These are phyloP conservation scores for Aphidius colemani DNA, from an alignment of 2,888 invertebrate genomes.

Conservation along the genomic window DNA sequence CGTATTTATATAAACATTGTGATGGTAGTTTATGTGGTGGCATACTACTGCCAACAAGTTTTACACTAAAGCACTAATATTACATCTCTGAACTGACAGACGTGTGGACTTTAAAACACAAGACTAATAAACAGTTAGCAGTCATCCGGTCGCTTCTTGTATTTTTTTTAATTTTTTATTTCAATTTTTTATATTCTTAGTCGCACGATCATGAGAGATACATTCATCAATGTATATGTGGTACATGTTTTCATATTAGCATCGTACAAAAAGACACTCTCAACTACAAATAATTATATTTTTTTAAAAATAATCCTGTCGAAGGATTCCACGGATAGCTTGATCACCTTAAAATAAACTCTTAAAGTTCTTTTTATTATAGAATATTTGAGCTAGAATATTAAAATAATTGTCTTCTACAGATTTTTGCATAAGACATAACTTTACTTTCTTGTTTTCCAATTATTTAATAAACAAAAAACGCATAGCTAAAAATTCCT, in stretches of 20 bases:
- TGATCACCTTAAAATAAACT: no score
- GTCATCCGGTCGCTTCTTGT: constrained; percentile 59
- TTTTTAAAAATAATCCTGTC: neutral
- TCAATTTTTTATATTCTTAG: constrained; percentile 27
- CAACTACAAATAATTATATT: neutral
- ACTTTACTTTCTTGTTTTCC: no score
- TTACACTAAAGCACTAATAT: constrained; percentile 58
- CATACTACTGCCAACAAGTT: constrained; percentile 35
- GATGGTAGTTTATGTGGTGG: constrained; percentile 41
- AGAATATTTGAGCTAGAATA: no score
- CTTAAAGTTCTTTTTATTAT: no score
- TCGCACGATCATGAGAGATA: constrained; percentile 37
- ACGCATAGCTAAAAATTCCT: no score
- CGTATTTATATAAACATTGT: no score
- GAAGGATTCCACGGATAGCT: no score
- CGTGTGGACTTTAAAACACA: constrained; percentile 60
- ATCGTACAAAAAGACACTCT: neutral
- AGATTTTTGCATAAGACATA: no score
- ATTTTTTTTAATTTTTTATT: constrained; percentile 57
- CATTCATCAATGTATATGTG: no score
- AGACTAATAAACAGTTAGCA: constrained; percentile 60
- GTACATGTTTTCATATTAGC: neutral
- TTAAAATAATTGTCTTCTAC: no score
- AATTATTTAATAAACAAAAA: no score
- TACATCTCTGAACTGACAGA: constrained; percentile 60